Percentiles rank a stretch among this genome's conserved stretches.
phyloP scores from a whole-genome alignment of 2,888 invertebrate species.

The Sthenelais limicola region DNA sequence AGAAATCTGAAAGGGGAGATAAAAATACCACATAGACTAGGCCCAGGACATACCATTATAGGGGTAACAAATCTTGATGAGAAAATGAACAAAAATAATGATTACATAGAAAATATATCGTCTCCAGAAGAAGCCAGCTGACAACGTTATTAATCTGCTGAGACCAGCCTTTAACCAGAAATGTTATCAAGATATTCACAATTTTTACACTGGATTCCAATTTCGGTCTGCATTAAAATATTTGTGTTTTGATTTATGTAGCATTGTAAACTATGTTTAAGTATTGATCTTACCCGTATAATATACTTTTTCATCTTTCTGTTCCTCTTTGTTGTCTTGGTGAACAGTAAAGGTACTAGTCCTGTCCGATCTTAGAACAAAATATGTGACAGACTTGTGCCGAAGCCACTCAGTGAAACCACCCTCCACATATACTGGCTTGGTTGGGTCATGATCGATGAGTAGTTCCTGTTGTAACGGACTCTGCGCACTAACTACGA shows the following conservation, averaged over 20 bases:
- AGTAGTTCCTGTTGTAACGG: conserved; percentile 82
- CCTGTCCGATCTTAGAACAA: conserved; percentile 81
- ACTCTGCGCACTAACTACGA: conserved; percentile 92
- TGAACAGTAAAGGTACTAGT: conserved; percentile 34
- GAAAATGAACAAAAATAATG: too few species aligned
- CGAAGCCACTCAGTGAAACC: conserved; percentile 86
- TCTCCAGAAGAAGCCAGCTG: too few species aligned
- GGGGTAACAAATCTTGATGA: too few species aligned
- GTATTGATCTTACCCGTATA: conserved; percentile 13
- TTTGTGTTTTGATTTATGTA: too few species aligned
- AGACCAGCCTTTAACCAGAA: too few species aligned
- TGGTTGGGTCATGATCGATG: conserved; percentile 76
- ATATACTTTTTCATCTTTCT: conserved; percentile 45
- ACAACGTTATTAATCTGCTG: too few species aligned
- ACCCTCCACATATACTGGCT: conserved; percentile 87
- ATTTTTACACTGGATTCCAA: too few species aligned
- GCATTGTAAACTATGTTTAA: too few species aligned
- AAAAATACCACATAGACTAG: background rate
- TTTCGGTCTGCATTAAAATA: too few species aligned
- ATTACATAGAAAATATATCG: too few species aligned
- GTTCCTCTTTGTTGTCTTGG: conserved; percentile 47
- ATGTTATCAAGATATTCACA: too few species aligned
- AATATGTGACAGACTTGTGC: conserved; percentile 85
- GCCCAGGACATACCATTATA: background rate
- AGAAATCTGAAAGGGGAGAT: conserved; percentile 25